Percentiles rank a stretch among this genome's conserved stretches.
phyloP scores from a whole-genome alignment of 2,797 vertebrate species.

The Artibeus jamaicensis region DNA sequence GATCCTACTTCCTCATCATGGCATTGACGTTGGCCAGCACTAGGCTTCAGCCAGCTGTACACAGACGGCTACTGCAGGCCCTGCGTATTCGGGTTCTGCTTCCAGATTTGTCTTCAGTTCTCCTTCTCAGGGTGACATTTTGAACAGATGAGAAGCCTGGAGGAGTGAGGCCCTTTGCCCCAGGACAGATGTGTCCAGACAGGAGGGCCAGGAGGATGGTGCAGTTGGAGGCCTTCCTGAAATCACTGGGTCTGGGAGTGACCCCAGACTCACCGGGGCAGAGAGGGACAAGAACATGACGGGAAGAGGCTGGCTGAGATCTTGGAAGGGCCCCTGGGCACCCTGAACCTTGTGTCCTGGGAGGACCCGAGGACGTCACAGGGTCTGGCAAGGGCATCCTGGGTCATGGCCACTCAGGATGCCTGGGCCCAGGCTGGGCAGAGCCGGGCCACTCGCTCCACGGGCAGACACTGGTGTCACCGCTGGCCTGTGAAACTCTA shows the following conservation, averaged over 20 bases:
- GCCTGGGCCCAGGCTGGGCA: neutral
- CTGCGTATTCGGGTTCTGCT: neutral
- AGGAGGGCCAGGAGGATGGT: neutral
- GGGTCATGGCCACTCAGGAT: neutral
- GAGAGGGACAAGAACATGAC: neutral
- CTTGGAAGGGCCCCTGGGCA: accelerated
- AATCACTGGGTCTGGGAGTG: neutral
- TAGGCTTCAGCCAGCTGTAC: neutral
- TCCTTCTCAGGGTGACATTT: neutral
- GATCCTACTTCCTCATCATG: too few relatives aligned
- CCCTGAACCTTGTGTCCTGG: neutral
- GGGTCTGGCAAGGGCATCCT: neutral
- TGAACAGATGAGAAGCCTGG: neutral
- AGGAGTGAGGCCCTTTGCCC: neutral
- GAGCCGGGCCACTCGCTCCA: neutral
- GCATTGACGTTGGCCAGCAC: accelerated
- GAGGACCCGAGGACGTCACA: neutral
- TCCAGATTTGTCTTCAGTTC: neutral
- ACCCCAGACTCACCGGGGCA: neutral
- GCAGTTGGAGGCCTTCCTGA: neutral
- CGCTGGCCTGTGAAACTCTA: neutral
- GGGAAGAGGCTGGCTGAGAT: neutral
- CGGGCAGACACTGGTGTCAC: neutral
- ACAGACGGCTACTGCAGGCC: neutral
- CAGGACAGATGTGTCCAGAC: neutral